Conservation (phyloP, 2,888 invertebrate species). For the Ichneumoninae sp. region DNA sequence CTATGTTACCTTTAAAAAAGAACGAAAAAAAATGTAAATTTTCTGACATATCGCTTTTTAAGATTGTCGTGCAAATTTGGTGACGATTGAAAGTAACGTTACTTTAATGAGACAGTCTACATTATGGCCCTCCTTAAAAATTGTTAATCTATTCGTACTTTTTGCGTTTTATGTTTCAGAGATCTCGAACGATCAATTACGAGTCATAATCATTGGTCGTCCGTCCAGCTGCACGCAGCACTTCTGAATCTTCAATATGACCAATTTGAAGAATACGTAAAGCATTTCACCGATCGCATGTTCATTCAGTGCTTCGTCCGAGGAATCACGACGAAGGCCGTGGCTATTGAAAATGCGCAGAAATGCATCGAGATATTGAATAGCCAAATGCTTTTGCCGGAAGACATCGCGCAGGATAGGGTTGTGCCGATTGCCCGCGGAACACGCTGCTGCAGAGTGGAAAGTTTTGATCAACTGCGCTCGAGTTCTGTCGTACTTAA, state of each 20-base stretch:
- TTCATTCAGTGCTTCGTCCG: constrained; percentile 91
- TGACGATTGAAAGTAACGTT: no score
- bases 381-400: constrained; percentile 85
- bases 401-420: constrained; percentile 85
- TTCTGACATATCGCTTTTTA: no score
- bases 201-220: constrained; percentile 88
- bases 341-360: constrained; percentile 87
- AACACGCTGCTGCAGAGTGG: constrained; percentile 88
- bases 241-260: constrained; percentile 86
- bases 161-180: constrained; percentile 83
- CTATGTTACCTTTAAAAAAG: no score
- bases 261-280: constrained; percentile 88
- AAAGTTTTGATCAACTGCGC: constrained; percentile 89
- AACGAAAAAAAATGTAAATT: no score
- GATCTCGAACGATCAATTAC: constrained; percentile 89
- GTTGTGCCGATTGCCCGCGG: constrained; percentile 89
- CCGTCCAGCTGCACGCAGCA: constrained; percentile 88
- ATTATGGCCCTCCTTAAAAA: no score
- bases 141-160: no score
- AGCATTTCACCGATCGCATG: constrained; percentile 87
- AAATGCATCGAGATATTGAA: constrained; percentile 86
- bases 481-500: constrained; percentile 93
- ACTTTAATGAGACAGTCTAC: no score
- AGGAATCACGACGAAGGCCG: constrained; percentile 90
- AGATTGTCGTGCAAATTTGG: no score